Conservation (phyloP, 1,140 invertebrate genomes). For the Spodoptera litura region DNA sequence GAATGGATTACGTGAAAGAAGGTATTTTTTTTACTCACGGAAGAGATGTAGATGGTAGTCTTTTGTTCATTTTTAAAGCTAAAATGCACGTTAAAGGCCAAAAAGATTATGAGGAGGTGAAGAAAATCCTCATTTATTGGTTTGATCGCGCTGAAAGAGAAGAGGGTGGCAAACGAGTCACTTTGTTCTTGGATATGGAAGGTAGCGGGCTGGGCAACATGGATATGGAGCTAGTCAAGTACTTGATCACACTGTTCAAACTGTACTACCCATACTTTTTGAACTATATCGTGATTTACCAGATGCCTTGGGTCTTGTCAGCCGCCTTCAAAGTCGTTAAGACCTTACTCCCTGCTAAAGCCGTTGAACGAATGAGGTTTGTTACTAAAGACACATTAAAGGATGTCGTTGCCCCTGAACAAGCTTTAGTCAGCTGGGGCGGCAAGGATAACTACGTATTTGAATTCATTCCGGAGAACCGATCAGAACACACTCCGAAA, state of each 20-base stretch:
- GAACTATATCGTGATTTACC: constrained; percentile 96
- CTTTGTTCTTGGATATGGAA: constrained; percentile 96
- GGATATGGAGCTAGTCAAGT: constrained; percentile 95
- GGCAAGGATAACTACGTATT: constrained; percentile 93
- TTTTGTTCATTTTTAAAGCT: constrained; percentile 91
- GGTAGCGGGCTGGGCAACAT: constrained; percentile 94
- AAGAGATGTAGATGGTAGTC: constrained; percentile 93
- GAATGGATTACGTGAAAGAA: constrained; percentile 90
- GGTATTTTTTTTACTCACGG: constrained; percentile 92
- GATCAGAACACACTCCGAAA: constrained; percentile 80
- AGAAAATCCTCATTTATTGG: constrained; percentile 94
- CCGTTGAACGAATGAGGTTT: constrained; percentile 96
- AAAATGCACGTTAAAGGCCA: constrained; percentile 92
- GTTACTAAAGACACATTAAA: constrained; percentile 92
- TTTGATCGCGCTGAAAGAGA: constrained; percentile 94
- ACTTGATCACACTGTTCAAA: constrained; percentile 95
- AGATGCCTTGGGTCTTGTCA: constrained; percentile 98
- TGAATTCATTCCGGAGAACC: constrained; percentile 89
- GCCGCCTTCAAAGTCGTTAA: constrained; percentile 98
- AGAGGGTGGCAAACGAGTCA: constrained; percentile 92
- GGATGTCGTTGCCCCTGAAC: constrained; percentile 91
- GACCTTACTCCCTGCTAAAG: constrained; percentile 94
- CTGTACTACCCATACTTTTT: constrained; percentile 95
- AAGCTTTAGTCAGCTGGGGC: constrained; percentile 93
- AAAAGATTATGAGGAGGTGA: constrained; percentile 91